phyloP scores from a whole-genome alignment of 2,888 invertebrate genomes.

The Dynastes hyllus region DNA sequence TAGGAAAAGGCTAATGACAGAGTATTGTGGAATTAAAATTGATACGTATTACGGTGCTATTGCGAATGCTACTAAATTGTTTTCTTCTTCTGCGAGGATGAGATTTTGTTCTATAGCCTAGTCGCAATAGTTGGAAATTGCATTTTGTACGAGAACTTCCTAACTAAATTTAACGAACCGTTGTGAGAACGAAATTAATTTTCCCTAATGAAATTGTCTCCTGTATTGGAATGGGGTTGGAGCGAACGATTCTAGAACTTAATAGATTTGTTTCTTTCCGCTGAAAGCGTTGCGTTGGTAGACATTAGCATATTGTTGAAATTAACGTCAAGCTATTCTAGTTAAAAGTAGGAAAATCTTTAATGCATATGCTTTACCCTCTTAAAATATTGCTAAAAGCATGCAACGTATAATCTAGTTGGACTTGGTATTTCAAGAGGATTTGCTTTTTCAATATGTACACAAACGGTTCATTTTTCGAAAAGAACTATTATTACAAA shows the following conservation, averaged over 20 bases:
- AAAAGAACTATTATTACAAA: too few relatives aligned
- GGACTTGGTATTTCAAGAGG: too few relatives aligned
- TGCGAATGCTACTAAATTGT: background rate
- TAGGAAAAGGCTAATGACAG: background rate
- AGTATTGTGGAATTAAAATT: background rate
- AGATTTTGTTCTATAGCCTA: background rate
- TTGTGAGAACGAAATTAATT: constrained; percentile 1
- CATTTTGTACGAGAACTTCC: background rate
- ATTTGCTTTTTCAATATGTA: too few relatives aligned
- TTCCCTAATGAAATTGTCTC: background rate
- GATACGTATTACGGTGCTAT: background rate
- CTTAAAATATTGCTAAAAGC: too few relatives aligned
- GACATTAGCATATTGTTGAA: too few relatives aligned
- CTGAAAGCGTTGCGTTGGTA: background rate
- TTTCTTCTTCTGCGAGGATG: background rate
- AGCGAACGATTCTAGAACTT: background rate
- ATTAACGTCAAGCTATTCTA: too few relatives aligned
- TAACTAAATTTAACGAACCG: constrained; percentile 12
- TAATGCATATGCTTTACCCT: too few relatives aligned
- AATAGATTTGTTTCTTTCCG: background rate
- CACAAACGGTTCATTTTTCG: too few relatives aligned
- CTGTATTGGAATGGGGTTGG: background rate
- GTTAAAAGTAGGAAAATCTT: too few relatives aligned
- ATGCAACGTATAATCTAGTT: too few relatives aligned
- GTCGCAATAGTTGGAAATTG: constrained; percentile 5